Conservation (phyloP, 64 coral and sea anemone species). For the Stichodactyla mertensii region DNA sequence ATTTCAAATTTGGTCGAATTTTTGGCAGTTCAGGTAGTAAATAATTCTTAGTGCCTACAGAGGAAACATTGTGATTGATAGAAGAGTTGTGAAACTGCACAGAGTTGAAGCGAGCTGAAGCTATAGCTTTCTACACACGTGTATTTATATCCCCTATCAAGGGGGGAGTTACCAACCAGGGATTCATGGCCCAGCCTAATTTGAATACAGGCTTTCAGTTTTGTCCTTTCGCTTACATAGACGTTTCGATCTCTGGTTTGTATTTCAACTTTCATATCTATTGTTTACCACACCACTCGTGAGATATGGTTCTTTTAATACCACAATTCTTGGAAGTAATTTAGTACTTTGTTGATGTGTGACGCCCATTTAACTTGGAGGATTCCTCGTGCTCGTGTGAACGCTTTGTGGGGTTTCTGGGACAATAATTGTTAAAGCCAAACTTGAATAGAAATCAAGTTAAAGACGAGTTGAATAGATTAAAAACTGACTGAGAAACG, state of each 20-base stretch:
- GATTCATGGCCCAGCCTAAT: not conserved
- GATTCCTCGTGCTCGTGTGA: not conserved
- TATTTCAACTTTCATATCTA: conserved; percentile 23
- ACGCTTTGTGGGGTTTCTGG: not conserved
- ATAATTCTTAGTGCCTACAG: conserved; percentile 7
- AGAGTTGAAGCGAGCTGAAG: conserved; percentile 11
- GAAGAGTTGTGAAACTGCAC: conserved; percentile 13
- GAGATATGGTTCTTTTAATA: conserved; percentile 6
- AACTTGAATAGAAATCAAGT: not conserved
- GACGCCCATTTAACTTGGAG: not conserved
- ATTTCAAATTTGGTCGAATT: not conserved
- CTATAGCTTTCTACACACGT: not conserved
- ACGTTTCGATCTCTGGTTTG: conserved; percentile 26
- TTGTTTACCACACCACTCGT: not conserved
- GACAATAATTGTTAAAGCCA: not conserved
- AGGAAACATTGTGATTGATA: conserved; percentile 19
- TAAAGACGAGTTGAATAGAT: not conserved
- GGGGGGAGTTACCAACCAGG: conserved; percentile 15
- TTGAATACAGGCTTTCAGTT: conserved; percentile 21
- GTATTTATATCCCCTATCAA: conserved; percentile 9
- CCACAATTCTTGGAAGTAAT: not conserved
- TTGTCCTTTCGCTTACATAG: not conserved
- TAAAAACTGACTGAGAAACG: not conserved
- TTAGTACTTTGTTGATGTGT: not conserved
- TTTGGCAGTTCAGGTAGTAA: not conserved